Conservation (phyloP, 1,140 invertebrate genomes). For the Popillia japonica region DNA sequence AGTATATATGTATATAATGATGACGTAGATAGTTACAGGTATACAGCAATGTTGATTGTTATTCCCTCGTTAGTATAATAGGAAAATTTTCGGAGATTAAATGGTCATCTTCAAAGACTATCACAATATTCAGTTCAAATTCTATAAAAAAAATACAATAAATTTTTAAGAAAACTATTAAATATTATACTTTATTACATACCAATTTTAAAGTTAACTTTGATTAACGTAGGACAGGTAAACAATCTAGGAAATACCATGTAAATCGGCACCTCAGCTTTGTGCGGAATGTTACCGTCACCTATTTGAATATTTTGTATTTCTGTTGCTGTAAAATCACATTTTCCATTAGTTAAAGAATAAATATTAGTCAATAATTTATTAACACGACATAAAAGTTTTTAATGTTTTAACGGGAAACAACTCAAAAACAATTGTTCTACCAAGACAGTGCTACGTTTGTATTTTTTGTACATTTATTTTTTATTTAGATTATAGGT, state of each 20-base stretch:
- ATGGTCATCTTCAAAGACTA: conserved; percentile 93
- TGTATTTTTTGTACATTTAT: too few species aligned
- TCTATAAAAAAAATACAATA: conserved; percentile 73
- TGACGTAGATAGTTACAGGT: neutral
- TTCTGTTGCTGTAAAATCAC: conserved; percentile 81
- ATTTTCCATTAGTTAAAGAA: neutral
- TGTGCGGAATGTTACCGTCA: conserved; percentile 87
- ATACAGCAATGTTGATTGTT: conserved; percentile 6
- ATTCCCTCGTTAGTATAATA: conserved; percentile 74
- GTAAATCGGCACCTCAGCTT: conserved; percentile 87
- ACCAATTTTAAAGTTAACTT: conserved; percentile 97
- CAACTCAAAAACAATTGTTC: too few species aligned
- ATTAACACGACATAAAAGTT: too few species aligned
- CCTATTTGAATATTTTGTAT: conserved; percentile 98
- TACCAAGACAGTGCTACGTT: too few species aligned
- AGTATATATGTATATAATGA: neutral
- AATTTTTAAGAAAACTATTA: neutral
- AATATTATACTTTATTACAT: conserved; percentile 53
- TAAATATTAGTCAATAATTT: conserved; percentile 3
- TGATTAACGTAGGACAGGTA: conserved; percentile 91
- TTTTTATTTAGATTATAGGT: too few species aligned
- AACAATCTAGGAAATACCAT: conserved; percentile 96
- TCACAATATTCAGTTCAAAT: conserved; percentile 94
- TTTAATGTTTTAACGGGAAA: too few species aligned
- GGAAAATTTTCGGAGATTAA: conserved; percentile 97